Percentiles rank a stretch among this genome's conserved stretches.
Evolutionary conservation across 2,113 vertebrate genomes (phyloP).

Genomic region (Dolichotis patagonum): DNA sequence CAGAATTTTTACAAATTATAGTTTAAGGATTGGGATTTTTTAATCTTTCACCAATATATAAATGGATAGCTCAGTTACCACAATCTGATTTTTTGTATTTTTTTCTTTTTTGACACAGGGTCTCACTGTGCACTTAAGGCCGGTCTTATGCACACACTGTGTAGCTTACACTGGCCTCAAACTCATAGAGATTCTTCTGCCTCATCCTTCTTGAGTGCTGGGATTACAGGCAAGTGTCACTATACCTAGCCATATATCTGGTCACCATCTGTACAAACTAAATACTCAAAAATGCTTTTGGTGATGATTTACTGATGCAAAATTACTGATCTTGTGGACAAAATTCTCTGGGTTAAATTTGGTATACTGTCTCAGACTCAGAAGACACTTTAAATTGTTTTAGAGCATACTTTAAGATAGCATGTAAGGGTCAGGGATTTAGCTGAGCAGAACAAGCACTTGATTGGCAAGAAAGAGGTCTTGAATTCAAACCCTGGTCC

Average conservation of each 20-base stretch:
- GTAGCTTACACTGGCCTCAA: too few relatives aligned
- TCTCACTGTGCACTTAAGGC: too few relatives aligned
- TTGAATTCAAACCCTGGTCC: too few relatives aligned
- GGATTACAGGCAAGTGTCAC: too few relatives aligned
- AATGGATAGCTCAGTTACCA: not conserved
- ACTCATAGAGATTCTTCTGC: too few relatives aligned
- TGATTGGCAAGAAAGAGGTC: too few relatives aligned
- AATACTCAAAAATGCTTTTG: not conserved
- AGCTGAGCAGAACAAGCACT: too few relatives aligned
- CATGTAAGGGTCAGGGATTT: not conserved
- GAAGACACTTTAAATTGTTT: not conserved
- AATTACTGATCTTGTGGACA: slow-evolving; percentile 11
- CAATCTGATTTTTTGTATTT: not conserved
- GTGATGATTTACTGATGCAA: not conserved
- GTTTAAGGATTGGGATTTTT: not conserved
- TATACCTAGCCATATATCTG: not conserved
- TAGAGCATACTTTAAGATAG: not conserved
- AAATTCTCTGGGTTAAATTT: not conserved
- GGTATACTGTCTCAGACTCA: not conserved
- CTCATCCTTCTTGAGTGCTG: too few relatives aligned
- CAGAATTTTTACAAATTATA: not conserved
- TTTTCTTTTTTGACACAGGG: too few relatives aligned
- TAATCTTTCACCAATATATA: not conserved
- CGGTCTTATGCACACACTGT: too few relatives aligned
- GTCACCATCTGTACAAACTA: not conserved